These are phyloP conservation scores for Leucopsar rothschildi DNA, from an alignment of 2,113 vertebrate species.

Conservation along the genomic window DNA sequence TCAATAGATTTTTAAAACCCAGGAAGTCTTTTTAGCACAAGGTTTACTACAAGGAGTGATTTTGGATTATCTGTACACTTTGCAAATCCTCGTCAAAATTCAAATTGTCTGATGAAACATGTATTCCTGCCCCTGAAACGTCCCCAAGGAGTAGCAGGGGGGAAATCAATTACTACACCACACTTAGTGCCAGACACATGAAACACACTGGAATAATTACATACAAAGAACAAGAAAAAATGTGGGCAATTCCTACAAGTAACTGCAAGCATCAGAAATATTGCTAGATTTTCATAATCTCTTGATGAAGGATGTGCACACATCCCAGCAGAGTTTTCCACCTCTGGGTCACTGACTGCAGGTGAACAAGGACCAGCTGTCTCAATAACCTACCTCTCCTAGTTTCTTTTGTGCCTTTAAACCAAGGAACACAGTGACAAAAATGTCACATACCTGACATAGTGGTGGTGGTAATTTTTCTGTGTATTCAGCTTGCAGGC, in stretches of 20 bases:
- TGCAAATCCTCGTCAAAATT: neutral
- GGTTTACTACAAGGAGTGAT: neutral
- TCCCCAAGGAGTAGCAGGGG: neutral
- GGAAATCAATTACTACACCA: neutral
- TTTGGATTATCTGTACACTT: neutral
- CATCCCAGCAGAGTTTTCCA: neutral
- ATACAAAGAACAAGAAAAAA: neutral
- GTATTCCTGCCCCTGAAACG: neutral
- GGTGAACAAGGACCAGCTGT: neutral
- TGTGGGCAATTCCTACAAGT: neutral
- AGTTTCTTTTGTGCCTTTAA: neutral
- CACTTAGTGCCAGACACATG: neutral
- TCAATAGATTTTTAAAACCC: neutral
- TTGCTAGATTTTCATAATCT: neutral
- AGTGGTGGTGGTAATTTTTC: neutral
- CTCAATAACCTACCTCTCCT: neutral
- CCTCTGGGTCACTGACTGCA: neutral
- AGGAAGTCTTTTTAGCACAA: neutral
- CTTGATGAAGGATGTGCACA: neutral
- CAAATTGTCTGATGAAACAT: neutral
- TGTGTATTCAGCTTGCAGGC: neutral
- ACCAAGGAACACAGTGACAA: neutral
- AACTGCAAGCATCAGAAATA: neutral
- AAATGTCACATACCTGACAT: neutral
- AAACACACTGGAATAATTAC: neutral